Evolutionary conservation across 2,113 vertebrate genomes (phyloP).

Genomic region (Cardinalis cardinalis): DNA sequence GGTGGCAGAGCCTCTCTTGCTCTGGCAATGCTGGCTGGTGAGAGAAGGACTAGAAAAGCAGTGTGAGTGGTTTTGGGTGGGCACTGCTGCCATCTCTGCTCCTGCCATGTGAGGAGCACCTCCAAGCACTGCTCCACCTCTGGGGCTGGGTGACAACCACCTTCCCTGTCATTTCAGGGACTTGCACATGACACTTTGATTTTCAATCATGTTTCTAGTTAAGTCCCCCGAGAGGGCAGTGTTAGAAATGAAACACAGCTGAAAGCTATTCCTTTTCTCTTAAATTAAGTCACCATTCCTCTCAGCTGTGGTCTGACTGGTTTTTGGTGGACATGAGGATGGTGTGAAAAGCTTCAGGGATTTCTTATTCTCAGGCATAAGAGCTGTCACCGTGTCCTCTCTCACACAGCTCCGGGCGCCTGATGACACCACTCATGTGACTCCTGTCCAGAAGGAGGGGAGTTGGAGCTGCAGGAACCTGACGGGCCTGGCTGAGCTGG

Average conservation of each 20-base stretch:
- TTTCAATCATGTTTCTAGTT: not conserved
- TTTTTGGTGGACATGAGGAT: not conserved
- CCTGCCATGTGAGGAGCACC: accelerated
- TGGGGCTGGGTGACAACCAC: not conserved
- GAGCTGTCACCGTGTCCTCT: not conserved
- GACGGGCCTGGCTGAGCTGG: accelerated
- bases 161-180: not conserved
- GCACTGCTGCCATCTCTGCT: not conserved
- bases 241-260: not conserved
- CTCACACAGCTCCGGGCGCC: not conserved
- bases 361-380: not conserved
- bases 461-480: accelerated
- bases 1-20: accelerated
- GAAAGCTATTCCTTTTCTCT: not conserved
- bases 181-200: not conserved
- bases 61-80: accelerated
- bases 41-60: not conserved
- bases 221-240: not conserved
- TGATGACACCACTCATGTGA: not conserved
- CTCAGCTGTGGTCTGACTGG: not conserved
- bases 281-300: not conserved
- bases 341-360: not conserved
- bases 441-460: not conserved
- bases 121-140: not conserved
- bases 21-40: not conserved